These are phyloP conservation scores for Rapana venosa DNA, from an alignment of 2,888 invertebrate species.

Conservation along the genomic window DNA sequence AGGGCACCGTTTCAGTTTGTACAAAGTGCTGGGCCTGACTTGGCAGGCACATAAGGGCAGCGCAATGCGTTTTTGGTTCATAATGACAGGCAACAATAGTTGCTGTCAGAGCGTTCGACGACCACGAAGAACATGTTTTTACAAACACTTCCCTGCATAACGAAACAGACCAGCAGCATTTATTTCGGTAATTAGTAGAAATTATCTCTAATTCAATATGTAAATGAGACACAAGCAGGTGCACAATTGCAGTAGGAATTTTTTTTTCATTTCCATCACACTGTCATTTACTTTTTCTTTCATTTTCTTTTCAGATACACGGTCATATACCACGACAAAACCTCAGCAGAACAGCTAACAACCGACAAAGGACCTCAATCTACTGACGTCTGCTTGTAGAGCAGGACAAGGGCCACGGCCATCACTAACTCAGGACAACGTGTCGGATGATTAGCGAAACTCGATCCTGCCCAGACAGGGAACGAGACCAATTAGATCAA, in stretches of 20 bases:
- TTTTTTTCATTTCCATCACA: not conserved
- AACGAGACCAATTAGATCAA: conserved; percentile 36
- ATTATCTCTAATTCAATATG: not conserved
- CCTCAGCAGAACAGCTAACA: not conserved
- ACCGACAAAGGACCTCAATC: conserved; percentile 13
- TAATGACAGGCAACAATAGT: no score
- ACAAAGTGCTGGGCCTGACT: no score
- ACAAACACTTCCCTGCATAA: no score
- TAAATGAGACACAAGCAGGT: not conserved
- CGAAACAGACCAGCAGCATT: no score
- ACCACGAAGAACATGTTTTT: no score
- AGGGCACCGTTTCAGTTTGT: no score
- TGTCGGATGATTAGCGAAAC: conserved; percentile 34
- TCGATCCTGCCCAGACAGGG: conserved; percentile 8
- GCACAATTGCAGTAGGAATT: not conserved
- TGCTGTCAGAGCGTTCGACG: no score
- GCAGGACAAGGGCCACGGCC: not conserved
- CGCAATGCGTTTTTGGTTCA: no score
- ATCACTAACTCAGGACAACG: conserved; percentile 28
- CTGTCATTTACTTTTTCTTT: not conserved
- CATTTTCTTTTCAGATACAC: not conserved
- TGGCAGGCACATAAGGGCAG: no score
- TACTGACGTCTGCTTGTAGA: no score
- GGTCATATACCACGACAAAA: not conserved
- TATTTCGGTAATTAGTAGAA: no score